Conservation (phyloP, 2,113 vertebrate species). For the Rhineura floridana region DNA sequence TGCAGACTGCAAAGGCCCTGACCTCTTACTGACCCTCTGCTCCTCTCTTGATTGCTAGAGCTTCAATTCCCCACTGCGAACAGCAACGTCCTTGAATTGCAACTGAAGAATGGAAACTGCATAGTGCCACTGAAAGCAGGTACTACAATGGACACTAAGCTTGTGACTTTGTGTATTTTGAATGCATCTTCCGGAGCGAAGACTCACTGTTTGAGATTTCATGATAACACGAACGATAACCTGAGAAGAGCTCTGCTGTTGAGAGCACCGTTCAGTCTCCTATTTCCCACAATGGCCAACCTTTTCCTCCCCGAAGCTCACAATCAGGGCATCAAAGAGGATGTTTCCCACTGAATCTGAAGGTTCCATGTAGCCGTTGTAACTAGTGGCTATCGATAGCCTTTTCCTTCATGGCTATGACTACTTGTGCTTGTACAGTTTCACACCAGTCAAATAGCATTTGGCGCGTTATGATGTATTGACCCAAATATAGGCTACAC, state of each 20-base stretch:
- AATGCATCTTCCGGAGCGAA: not conserved
- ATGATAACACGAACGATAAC: not conserved
- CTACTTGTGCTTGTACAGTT: not conserved
- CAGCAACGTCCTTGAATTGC: slow-evolving; percentile 47
- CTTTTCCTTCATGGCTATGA: not conserved
- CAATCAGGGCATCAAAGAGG: not conserved
- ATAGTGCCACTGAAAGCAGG: slow-evolving; percentile 48
- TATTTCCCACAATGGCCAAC: too few relatives aligned
- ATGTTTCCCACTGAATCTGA: not conserved
- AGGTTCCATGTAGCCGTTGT: not conserved
- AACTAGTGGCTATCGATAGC: not conserved
- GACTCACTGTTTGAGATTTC: not conserved
- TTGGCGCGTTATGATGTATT: not conserved
- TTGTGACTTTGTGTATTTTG: not conserved
- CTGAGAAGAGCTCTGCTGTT: not conserved
- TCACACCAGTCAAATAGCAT: too few relatives aligned
- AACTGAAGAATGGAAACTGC: not conserved
- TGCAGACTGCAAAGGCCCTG: not conserved
- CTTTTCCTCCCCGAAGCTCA: too few relatives aligned
- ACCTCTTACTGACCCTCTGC: not conserved
- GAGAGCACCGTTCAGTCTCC: too few relatives aligned
- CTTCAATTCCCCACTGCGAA: slow-evolving; percentile 66
- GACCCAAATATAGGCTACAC: too few relatives aligned
- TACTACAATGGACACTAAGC: slow-evolving; percentile 39
- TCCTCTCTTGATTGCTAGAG: slow-evolving; percentile 57